A percentile compares a stretch with the other conserved stretches of the same genome.
Conservation (phyloP, 2,888 invertebrate genomes). For the Drosophila paramelanica region DNA sequence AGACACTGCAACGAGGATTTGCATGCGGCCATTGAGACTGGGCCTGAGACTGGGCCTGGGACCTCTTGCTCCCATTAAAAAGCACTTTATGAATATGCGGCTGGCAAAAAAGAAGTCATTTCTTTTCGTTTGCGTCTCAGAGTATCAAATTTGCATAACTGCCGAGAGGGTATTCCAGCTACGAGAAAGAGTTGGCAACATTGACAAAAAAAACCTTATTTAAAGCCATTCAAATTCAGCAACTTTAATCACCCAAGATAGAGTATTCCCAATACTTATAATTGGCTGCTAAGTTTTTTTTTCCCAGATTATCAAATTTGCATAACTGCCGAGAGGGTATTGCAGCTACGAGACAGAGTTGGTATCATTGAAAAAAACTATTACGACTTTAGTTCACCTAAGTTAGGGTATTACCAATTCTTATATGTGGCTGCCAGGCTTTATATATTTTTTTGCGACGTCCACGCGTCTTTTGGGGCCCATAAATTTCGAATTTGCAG, state of each 20-base stretch:
- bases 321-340: slow-evolving; percentile 5
- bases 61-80: slow-evolving; percentile 59
- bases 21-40: slow-evolving; percentile 18
- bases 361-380: background rate
- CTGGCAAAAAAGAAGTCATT: slow-evolving; percentile 41
- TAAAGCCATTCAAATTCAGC: background rate
- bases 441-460: slow-evolving; percentile 37
- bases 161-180: background rate
- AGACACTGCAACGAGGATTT: slow-evolving; percentile 16
- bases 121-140: slow-evolving; percentile 23
- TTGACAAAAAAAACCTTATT: background rate
- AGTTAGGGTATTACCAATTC: slow-evolving; percentile 20
- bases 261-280: background rate
- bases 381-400: no score
- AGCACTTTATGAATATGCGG: slow-evolving; percentile 68
- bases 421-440: background rate
- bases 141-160: slow-evolving; percentile 22
- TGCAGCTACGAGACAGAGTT: background rate
- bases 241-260: background rate
- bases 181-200: background rate
- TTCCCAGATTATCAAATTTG: slow-evolving; percentile 22
- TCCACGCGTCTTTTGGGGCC: slow-evolving; percentile 64
- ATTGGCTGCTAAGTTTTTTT: slow-evolving; percentile 6
- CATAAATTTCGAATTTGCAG: slow-evolving; percentile 75
- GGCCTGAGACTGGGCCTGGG: background rate